Evolutionary conservation across 2,113 vertebrate genomes (phyloP), one percentile per base, ranked within the genome.

Genomic region (Dascyllus trimaculatus): DNA sequence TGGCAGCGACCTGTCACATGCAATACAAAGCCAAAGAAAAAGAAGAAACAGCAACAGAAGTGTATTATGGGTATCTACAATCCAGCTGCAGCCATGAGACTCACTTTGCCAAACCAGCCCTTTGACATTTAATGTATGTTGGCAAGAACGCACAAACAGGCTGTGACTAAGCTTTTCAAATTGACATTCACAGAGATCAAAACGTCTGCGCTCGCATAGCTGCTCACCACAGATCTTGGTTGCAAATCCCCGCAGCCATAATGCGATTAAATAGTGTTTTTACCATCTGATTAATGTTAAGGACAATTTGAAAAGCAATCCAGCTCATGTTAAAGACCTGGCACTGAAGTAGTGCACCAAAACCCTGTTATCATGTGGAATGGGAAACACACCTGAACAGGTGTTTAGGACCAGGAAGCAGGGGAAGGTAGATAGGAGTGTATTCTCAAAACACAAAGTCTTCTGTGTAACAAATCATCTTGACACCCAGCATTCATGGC

Each of bases 81-180:
- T 63, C 49, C 51, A 78, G 66, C 54, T 26, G 56, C 7, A 24
- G 66, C 51, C 49, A 71, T 56, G 14, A 71, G 56, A 66, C 38
- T 60, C 29, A n/a, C 56, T 76, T 51, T 66, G 81, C 67, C 79
- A 84, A 75, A 81, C 43, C 13, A 19, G 22, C 19, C 22, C 68
- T 65, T 71, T 69, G 71, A 82, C 66, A 73, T 73, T 76, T 78
- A 75, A 85, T 40, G 35, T 79, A 78, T 75, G 81, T 76, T 85
- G 85, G 82, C 85, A 82, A 71, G 75, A 77, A 40, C 53, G 48
- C 24, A 85, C 38, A 75, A 74, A 78, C 51, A 71, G 15, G 22
- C 67, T 65, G 57, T 70, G 43, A 89, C 66, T 78, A 70, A 73
- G 49, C 62, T 68, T 61, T 75, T 81, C 45, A 85, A 80, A 78